Evolutionary conservation across 2,113 vertebrate genomes (phyloP), one percentile per base, ranked within the genome.

Genomic region (Gadus chalcogrammus): DNA sequence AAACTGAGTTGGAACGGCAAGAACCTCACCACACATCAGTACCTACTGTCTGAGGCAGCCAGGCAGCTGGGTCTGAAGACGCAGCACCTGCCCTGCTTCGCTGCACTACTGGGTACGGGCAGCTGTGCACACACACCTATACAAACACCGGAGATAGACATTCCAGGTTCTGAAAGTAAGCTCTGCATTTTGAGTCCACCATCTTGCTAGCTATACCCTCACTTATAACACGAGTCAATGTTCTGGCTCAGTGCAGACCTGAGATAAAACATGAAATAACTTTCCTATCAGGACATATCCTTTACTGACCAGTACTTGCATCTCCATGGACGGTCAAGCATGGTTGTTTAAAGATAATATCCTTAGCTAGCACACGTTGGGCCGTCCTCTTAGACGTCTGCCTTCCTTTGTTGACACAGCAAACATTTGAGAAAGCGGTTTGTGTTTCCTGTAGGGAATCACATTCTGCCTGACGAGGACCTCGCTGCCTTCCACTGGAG

Each of bases 1-100:
- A 97, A 96, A 83, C 91, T 97, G 73, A 96, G 94, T 89, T 96
- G 95, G 94, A 97, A 97, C 20, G 95, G 95, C 78, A 97, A 97
- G 81, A 96, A 95, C 88, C 92, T 97, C 72, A 96, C 94, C 81
- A 96, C 95, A 75, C 95, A 95, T 85, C 94, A 97, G 88, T 97
- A 95, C 72, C 92, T 97, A 86, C 92, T 96, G 85, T 94, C 94
- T 62, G 95, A 96, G 79, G 95, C 95, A 2, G 95, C 95, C 80
- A 92, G 95, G 79, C 94, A 96, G 79, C 91, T 96, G 17, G 95
- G 94, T n/a, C 91, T 97, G 15, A 95, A 95, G 87, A 92, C 91
- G 60, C 93, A 93, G 82, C 94, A 94, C 85, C 92, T 97, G 79
- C 94, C 95, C 79, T 92, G 94, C 85, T 97, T 97, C 67, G 94